Conservation (phyloP, 2,113 vertebrate species). For the Sardina pilchardus region DNA sequence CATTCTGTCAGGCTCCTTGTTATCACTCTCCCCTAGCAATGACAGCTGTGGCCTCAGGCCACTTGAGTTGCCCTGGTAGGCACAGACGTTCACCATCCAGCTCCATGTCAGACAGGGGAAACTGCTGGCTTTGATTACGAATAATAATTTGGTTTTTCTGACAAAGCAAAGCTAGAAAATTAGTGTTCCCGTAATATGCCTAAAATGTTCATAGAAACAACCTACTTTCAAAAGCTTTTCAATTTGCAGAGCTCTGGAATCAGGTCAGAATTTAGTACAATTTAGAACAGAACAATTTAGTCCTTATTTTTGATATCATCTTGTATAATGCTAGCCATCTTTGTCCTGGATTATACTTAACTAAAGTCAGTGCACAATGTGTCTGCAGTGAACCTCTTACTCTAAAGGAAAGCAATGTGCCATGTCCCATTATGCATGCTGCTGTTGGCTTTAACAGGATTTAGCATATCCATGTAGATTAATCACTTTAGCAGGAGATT, state of each 20-base stretch:
- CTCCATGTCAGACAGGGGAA: not conserved
- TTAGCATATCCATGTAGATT: constrained; percentile 73
- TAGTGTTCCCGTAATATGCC: not conserved
- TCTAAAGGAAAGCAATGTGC: not conserved
- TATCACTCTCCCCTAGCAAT: not conserved
- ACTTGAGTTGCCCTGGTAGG: not conserved
- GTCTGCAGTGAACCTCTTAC: not conserved
- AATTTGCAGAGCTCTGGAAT: not conserved
- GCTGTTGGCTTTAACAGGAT: constrained; percentile 58
- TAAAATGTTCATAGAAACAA: not conserved
- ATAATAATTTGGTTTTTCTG: not conserved
- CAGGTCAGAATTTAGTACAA: not conserved
- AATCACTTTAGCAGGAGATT: constrained; percentile 62
- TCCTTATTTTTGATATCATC: not conserved
- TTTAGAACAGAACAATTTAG: not conserved
- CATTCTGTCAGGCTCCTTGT: not conserved
- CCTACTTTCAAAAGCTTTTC: not conserved
- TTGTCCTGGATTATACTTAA: not conserved
- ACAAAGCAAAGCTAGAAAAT: not conserved
- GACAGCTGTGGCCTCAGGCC: not conserved
- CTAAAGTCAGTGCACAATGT: not conserved
- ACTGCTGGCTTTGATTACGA: not conserved
- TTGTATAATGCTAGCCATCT: not conserved
- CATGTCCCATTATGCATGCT: constrained; percentile 45
- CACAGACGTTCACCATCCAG: not conserved